phyloP scores from a whole-genome alignment of 2,888 invertebrate species.

The Sclerodermus sp. region DNA sequence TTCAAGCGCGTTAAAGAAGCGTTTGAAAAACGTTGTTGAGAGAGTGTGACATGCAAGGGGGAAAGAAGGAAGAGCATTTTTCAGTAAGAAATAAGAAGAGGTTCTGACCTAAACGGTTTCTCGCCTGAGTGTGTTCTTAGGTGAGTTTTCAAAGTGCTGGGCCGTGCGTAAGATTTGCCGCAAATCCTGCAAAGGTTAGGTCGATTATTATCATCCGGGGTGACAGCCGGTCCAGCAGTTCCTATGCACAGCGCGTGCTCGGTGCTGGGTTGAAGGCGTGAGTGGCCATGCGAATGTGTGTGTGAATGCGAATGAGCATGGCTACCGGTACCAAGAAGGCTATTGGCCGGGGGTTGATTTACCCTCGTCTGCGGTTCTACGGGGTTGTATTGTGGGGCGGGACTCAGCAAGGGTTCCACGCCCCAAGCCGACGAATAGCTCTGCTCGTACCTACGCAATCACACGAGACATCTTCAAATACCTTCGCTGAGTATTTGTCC shows the following conservation, averaged over 20 bases:
- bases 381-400: conserved; percentile 56
- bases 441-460: conserved; percentile 49
- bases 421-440: conserved; percentile 55
- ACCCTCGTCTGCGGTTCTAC: conserved; percentile 51
- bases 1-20: too few relatives aligned
- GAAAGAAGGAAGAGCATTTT: too few relatives aligned
- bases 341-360: conserved; percentile 53
- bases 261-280: conserved; percentile 43
- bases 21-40: too few relatives aligned
- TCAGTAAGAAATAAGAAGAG: too few relatives aligned
- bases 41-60: too few relatives aligned
- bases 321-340: conserved; percentile 48
- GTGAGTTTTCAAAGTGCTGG: conserved; percentile 96
- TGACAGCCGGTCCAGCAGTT: conserved; percentile 57
- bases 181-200: conserved; percentile 93
- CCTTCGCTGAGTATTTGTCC: too few relatives aligned
- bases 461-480: too few relatives aligned
- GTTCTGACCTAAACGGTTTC: conserved; percentile 74
- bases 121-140: conserved; percentile 95
- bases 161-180: conserved; percentile 95
- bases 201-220: conserved; percentile 75
- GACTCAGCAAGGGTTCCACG: conserved; percentile 55
- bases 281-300: conserved; percentile 46
- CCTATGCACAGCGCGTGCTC: conserved; percentile 60
- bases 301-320: conserved; percentile 47